These are phyloP conservation scores for Orthosia cruda DNA, from an alignment of 2,888 invertebrate species.

Conservation along the genomic window DNA sequence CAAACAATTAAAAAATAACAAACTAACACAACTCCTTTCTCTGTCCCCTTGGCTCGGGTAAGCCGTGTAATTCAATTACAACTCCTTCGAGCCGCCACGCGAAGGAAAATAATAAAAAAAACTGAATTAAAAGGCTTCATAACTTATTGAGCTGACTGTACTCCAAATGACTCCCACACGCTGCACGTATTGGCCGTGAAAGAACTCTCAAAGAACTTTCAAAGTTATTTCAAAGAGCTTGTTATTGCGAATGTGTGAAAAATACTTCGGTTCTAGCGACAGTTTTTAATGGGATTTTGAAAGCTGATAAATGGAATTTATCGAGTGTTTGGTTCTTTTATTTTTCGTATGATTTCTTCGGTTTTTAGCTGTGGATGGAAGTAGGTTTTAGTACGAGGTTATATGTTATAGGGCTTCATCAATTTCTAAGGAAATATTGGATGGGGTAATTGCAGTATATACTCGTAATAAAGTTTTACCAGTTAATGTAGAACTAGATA, in stretches of 20 bases:
- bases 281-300: conserved; percentile 55
- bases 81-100: conserved; percentile 76
- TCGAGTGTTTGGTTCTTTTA: conserved; percentile 20
- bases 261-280: conserved; percentile 44
- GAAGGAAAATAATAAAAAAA: conserved; percentile 80
- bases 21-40: conserved; percentile 43
- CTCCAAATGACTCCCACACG: conserved; percentile 41
- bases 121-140: conserved; percentile 82
- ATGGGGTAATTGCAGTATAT: background rate
- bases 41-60: conserved; percentile 71
- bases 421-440: background rate
- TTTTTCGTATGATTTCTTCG: conserved; percentile 29
- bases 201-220: conserved; percentile 42
- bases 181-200: conserved; percentile 50
- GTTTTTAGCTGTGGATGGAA: background rate
- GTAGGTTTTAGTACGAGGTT: background rate
- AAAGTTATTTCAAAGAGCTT: conserved; percentile 54
- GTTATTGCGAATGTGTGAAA: conserved; percentile 50
- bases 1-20: conserved; percentile 11
- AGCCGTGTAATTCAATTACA: conserved; percentile 87
- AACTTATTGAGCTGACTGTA: conserved; percentile 71
- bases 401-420: background rate
- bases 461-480: too few species aligned
- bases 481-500: background rate
- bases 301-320: conserved; percentile 57